Conservation (phyloP, 2,113 vertebrate genomes). For the Camelus dromedarius region DNA sequence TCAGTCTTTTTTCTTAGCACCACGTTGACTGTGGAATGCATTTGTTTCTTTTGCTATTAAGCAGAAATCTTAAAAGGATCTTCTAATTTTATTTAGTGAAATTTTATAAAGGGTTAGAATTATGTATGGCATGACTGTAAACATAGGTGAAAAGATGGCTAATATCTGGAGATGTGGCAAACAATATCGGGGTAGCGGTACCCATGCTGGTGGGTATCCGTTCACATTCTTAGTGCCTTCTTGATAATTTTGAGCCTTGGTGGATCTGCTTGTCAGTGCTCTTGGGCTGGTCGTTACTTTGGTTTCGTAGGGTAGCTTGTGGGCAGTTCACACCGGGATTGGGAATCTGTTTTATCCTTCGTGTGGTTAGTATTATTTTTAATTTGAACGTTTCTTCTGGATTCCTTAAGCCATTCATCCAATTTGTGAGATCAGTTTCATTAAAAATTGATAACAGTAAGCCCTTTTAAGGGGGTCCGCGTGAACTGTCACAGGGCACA, state of each 20-base stretch:
- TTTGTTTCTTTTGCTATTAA: constrained; percentile 18
- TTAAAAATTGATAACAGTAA: neutral
- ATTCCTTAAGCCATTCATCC: neutral
- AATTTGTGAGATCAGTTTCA: neutral
- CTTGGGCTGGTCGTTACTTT: neutral
- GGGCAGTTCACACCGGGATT: neutral
- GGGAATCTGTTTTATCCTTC: neutral
- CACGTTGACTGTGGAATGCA: neutral
- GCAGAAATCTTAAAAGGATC: neutral
- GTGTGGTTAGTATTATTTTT: neutral
- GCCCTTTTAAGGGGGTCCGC: neutral
- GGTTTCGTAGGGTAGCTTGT: neutral
- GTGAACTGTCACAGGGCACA: neutral
- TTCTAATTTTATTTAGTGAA: neutral
- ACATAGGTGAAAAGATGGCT: neutral
- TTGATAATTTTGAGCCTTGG: neutral
- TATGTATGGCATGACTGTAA: neutral
- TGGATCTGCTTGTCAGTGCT: neutral
- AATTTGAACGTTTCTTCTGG: neutral
- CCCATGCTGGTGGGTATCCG: neutral
- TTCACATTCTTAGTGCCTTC: neutral
- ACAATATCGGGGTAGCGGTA: neutral
- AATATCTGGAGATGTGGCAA: neutral
- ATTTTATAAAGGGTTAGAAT: neutral
- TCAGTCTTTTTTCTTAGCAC: neutral